Evolutionary conservation across 2,888 invertebrate species (phyloP).

Genomic region (Zele albiditarsus): DNA sequence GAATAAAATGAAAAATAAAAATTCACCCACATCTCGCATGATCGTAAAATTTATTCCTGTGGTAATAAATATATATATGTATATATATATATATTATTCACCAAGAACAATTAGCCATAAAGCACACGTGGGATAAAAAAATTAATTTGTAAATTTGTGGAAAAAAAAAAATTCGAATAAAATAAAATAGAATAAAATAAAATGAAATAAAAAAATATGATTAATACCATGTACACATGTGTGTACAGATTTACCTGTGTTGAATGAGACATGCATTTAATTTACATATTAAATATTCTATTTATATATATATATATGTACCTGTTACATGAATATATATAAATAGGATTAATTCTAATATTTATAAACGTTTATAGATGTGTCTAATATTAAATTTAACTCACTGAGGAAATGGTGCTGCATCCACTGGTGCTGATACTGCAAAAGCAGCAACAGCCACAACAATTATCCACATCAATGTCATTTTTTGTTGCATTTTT

Average conservation of each 20-base stretch:
- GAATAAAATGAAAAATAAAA: background rate
- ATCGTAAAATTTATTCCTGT: background rate
- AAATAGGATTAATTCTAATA: background rate
- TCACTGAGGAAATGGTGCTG: slow-evolving; percentile 62
- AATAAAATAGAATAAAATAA: background rate
- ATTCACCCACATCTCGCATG: background rate
- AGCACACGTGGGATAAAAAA: background rate
- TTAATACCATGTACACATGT: background rate
- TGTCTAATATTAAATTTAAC: slow-evolving; percentile 36
- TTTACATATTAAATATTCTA: background rate
- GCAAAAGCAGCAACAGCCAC: slow-evolving; percentile 55
- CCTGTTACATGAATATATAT: background rate
- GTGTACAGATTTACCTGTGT: background rate
- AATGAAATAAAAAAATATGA: background rate
- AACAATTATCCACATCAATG: slow-evolving; percentile 59
- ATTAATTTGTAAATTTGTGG: too few relatives aligned
- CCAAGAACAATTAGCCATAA: background rate
- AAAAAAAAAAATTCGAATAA: background rate
- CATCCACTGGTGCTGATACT: slow-evolving; percentile 54
- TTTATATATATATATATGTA: background rate
- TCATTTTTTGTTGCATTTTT: slow-evolving; percentile 61
- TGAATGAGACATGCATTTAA: background rate
- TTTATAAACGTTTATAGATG: background rate
- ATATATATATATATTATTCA: background rate
- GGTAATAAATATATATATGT: background rate